Evolutionary conservation across 2,888 invertebrate genomes (phyloP).

Genomic region (Caenorhabditis zanzibari): DNA sequence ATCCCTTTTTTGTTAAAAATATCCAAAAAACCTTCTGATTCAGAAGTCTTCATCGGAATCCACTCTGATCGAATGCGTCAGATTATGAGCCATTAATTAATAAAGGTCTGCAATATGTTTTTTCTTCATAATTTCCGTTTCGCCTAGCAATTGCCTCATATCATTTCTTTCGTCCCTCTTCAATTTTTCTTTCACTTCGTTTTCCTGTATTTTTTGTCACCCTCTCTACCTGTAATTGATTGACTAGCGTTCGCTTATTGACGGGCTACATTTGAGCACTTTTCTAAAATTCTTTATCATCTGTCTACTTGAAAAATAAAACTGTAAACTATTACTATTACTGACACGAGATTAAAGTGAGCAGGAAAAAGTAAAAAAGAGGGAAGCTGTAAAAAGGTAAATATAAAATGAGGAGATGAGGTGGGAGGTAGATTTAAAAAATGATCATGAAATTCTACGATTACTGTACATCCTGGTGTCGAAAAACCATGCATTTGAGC

Average conservation of each 20-base stretch:
- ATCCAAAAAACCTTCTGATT: slow-evolving; percentile 13
- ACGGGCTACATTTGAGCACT: slow-evolving; percentile 49
- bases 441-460: too few species aligned
- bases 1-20: slow-evolving; percentile 4
- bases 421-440: not conserved
- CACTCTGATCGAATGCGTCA: slow-evolving; percentile 66
- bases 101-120: slow-evolving; percentile 13
- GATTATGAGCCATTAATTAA: slow-evolving; percentile 61
- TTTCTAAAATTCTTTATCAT: not conserved
- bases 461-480: not conserved
- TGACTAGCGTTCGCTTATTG: slow-evolving; percentile 54
- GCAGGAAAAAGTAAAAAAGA: not conserved
- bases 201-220: slow-evolving; percentile 15
- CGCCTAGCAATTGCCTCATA: slow-evolving; percentile 53
- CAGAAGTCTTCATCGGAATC: slow-evolving; percentile 66
- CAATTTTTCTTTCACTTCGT: not conserved
- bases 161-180: slow-evolving; percentile 20
- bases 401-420: not conserved
- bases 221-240: slow-evolving; percentile 17
- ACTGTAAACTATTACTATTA: slow-evolving; percentile 28
- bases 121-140: slow-evolving; percentile 2
- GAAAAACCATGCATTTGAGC: not conserved
- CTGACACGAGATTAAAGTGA: not conserved
- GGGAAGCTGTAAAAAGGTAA: not conserved
- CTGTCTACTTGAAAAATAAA: slow-evolving; percentile 31